A percentile compares a stretch with the other conserved stretches of the same genome.
phyloP scores from a whole-genome alignment of 2,113 vertebrate species.

The Melozone crissalis region DNA sequence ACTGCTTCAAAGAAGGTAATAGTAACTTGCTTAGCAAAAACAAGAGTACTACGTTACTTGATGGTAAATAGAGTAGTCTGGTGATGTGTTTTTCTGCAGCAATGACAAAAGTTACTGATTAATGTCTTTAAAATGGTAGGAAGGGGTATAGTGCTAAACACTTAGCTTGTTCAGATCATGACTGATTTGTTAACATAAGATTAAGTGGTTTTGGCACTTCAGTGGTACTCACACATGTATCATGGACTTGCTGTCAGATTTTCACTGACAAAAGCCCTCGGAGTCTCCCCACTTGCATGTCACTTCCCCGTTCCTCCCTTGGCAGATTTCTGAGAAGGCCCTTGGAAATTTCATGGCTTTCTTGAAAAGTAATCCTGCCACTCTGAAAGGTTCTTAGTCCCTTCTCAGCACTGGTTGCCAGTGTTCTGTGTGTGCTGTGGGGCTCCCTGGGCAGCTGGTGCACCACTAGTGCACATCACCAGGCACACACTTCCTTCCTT shows the following conservation, averaged over 20 bases:
- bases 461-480: not conserved
- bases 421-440: not conserved
- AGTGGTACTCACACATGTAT: fast-evolving
- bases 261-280: not conserved
- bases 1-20: not conserved
- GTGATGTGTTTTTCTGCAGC: not conserved
- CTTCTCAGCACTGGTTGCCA: not conserved
- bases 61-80: not conserved
- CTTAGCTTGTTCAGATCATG: not conserved
- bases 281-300: not conserved
- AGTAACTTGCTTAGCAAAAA: not conserved
- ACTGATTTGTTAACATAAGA: not conserved
- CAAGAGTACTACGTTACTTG: fast-evolving
- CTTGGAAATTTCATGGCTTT: not conserved
- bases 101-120: not conserved
- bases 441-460: not conserved
- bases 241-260: not conserved
- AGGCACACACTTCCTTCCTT: conserved; percentile 25
- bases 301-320: not conserved
- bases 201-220: not conserved
- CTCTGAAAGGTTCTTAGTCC: not conserved
- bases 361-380: fast-evolving
- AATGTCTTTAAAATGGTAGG: not conserved
- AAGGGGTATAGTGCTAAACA: not conserved
- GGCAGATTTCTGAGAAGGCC: not conserved